Base-by-base conservation (phyloP, 2,888 invertebrate species). In the Seira ritae region DNA sequence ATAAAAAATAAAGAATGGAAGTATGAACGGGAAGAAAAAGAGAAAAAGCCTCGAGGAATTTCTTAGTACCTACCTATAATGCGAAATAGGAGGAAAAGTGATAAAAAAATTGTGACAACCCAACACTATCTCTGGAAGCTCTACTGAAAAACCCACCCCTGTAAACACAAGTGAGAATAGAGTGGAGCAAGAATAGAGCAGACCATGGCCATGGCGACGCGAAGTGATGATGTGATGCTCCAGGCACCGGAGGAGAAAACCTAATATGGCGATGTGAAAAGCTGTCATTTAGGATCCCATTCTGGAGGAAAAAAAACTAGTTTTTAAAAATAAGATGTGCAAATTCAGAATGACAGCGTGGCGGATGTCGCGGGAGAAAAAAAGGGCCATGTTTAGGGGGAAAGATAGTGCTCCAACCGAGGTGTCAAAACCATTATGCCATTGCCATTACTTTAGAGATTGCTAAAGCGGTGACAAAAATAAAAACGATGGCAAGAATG, bases 61-160 rank as follows among this genome's bases (percentile, higher is more conserved):
- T 62, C 19, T 50, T 12, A 3, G 55, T n/a, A 55, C 55, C 6
- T 55, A 12, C 17, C 17, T 55, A 12, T 12, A 55, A 55, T 17
- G 12, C 55, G 17, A 55, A 12, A 55, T 17, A 55, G 55, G 17
- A 55, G 31, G 31, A 73, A 80, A 74, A 79, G 37, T 62, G 80
- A 80, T 80, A 80, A 80, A 65, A 55, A 74, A 71, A 73, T 72
- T 75, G 70, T 75, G 80, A 80, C 80, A 80, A 70, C 62, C 72
- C 67, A 66, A 55, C 79, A 71, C 55, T 79, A 72, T 80, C 31
- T 17, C 31, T 17, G 23, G 17, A 55, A 55, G 55, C 15, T 55
- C 15, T 55, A n/a, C 12, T 24, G 1, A 37, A 8, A 69, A 12
- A 71, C 62, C 55, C 31, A 65, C 31, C 55, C 31, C 23, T 60